Evolutionary conservation across 2,113 vertebrate species (phyloP).

Genomic region (Spermophilus dauricus): DNA sequence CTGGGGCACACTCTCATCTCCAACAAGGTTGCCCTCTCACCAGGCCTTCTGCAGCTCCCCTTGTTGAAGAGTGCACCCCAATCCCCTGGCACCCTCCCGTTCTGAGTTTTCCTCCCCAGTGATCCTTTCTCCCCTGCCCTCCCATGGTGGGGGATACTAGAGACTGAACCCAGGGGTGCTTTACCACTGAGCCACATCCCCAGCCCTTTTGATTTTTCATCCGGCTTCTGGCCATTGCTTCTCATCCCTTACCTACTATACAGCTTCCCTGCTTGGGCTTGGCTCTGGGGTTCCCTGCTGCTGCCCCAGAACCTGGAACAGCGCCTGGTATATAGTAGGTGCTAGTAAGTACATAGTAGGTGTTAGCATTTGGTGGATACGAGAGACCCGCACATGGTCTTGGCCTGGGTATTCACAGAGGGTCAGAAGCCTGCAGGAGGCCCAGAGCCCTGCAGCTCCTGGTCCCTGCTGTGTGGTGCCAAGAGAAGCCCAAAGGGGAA

Average conservation of each 20-base stretch:
- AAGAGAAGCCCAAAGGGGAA: background rate
- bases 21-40: too few relatives aligned
- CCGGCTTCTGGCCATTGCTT: background rate
- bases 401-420: rapidly evolving
- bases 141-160: too few relatives aligned
- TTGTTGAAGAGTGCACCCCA: background rate
- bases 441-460: background rate
- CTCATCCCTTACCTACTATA: background rate
- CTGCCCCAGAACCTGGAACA: background rate
- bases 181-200: too few relatives aligned
- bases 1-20: background rate
- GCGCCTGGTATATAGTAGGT: rapidly evolving
- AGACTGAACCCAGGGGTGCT: too few relatives aligned
- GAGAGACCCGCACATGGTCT: rapidly evolving
- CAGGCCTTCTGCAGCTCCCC: background rate
- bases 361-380: background rate
- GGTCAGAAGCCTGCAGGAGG: background rate
- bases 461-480: background rate
- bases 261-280: background rate
- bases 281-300: background rate
- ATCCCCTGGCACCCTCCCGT: background rate
- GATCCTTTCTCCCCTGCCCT: too few relatives aligned
- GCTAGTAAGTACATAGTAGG: background rate
- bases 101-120: background rate
- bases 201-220: too few relatives aligned